Percentiles rank a stretch among this genome's conserved stretches.
Evolutionary conservation across 2,797 vertebrate species (phyloP).

Genomic region (Tadarida brasiliensis): DNA sequence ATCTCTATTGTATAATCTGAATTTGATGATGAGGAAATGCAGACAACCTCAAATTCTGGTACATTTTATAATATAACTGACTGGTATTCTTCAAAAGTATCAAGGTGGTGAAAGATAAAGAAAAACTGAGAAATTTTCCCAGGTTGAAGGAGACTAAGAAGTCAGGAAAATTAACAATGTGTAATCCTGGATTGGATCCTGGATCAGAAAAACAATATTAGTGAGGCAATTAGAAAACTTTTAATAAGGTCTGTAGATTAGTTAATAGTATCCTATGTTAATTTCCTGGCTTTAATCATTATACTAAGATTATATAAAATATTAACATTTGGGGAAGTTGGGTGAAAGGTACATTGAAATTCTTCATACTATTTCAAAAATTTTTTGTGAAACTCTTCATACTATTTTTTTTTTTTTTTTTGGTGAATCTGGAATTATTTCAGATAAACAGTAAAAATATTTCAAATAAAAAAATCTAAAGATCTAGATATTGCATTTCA

Average conservation of each 20-base stretch:
- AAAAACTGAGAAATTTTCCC: neutral
- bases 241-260: neutral
- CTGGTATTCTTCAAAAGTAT: neutral
- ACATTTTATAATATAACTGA: neutral
- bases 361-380: neutral
- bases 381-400: neutral
- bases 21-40: neutral
- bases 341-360: neutral
- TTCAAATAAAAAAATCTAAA: constrained; percentile 13
- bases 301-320: neutral
- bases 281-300: neutral
- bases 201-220: neutral
- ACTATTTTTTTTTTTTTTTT: neutral
- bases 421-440: neutral
- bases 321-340: neutral
- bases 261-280: neutral
- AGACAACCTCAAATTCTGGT: neutral
- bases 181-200: neutral
- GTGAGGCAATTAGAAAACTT: neutral
- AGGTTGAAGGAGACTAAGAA: neutral
- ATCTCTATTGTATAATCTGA: neutral
- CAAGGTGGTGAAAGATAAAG: neutral
- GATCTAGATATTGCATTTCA: neutral
- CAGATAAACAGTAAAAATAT: neutral
- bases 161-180: neutral